Evolutionary conservation across 53 echinoderm and acorn worm species (phyloP).

Genomic region (Crossaster papposus): DNA sequence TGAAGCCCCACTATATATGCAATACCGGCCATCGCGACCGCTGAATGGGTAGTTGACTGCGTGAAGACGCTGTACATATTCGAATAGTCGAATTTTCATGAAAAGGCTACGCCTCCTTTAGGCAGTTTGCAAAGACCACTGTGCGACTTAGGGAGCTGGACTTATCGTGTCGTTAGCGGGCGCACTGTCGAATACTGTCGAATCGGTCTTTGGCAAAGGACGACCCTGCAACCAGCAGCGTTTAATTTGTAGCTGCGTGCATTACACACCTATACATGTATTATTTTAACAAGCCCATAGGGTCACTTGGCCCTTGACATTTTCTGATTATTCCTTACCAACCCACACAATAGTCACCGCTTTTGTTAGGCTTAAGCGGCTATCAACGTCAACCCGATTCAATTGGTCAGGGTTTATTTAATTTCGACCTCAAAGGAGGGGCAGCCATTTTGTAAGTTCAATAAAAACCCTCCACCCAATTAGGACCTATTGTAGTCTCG

Average conservation of each 20-base stretch:
- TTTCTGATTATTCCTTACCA: neutral
- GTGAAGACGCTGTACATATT: too few species aligned
- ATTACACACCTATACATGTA: neutral
- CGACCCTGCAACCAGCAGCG: too few species aligned
- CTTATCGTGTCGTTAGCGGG: too few species aligned
- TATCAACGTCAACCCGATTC: conserved; percentile 37
- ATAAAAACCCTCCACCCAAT: conserved; percentile 62
- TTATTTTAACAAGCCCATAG: neutral
- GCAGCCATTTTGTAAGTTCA: conserved; percentile 68
- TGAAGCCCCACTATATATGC: too few species aligned
- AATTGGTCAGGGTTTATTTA: conserved; percentile 41
- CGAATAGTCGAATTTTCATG: too few species aligned
- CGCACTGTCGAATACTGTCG: too few species aligned
- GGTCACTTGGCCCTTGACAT: neutral
- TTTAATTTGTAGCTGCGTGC: neutral
- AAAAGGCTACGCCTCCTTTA: too few species aligned
- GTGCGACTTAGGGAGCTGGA: too few species aligned
- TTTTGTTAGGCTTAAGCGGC: neutral
- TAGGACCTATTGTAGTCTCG: conserved; percentile 49
- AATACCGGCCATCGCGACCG: too few species aligned
- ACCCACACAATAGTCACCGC: neutral
- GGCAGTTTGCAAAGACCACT: too few species aligned
- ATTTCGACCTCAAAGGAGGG: conserved; percentile 41
- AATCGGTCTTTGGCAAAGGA: too few species aligned
- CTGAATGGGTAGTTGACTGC: too few species aligned